A percentile compares a stretch with the other conserved stretches of the same genome.
These are phyloP conservation scores for Dendrolimus punctatus DNA, from an alignment of 1,140 invertebrate genomes.

Conservation along the genomic window DNA sequence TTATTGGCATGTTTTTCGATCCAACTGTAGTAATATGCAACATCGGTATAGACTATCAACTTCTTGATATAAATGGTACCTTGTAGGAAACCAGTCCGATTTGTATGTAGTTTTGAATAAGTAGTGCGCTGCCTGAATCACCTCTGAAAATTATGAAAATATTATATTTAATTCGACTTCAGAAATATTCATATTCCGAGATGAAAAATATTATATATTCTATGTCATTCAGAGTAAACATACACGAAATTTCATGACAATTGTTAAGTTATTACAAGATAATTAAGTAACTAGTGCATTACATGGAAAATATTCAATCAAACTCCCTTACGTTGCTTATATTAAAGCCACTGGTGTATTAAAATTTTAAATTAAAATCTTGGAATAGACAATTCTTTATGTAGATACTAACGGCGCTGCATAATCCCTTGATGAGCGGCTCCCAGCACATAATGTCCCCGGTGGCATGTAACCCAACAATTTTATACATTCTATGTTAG, in stretches of 20 bases:
- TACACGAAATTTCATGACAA: too few relatives aligned
- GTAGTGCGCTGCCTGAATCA: conserved; percentile 22
- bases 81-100: conserved; percentile 22
- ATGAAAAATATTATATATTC: too few relatives aligned
- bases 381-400: too few relatives aligned
- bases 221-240: too few relatives aligned
- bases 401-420: too few relatives aligned
- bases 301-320: too few relatives aligned
- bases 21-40: conserved; percentile 16
- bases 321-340: too few relatives aligned
- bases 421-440: neutral
- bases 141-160: conserved; percentile 16
- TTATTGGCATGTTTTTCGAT: conserved; percentile 8
- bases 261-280: too few relatives aligned
- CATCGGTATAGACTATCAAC: conserved; percentile 15
- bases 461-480: neutral
- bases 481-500: neutral
- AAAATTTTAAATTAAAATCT: too few relatives aligned
- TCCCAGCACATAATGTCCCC: conserved; percentile 1
- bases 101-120: conserved; percentile 16
- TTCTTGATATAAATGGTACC: conserved; percentile 4
- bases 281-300: too few relatives aligned
- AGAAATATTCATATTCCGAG: too few relatives aligned
- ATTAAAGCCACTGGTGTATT: too few relatives aligned
- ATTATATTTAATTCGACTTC: neutral